Evolutionary conservation across 2,113 vertebrate species (phyloP).

Genomic region (Pedetes capensis): DNA sequence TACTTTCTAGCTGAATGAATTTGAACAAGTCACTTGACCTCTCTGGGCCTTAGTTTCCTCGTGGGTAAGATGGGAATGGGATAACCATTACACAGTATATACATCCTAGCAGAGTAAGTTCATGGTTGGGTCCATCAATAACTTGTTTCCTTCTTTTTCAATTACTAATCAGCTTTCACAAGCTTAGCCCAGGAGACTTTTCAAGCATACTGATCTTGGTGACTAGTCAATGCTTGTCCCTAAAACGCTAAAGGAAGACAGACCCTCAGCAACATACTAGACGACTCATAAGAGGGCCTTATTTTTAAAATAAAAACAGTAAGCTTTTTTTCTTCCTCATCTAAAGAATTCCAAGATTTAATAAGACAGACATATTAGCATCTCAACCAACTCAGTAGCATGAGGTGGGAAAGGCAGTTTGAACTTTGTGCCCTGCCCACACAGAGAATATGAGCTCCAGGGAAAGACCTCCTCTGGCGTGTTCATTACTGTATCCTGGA

Average conservation of each 20-base stretch:
- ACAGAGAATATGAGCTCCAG: background rate
- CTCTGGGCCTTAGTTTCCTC: no score
- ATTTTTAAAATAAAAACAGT: background rate
- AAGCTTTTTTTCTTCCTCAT: background rate
- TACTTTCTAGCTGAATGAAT: background rate
- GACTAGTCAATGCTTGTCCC: background rate
- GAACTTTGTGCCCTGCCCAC: background rate
- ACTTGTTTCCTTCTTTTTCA: background rate
- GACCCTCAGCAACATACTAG: background rate
- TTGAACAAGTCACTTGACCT: no score
- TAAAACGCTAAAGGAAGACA: background rate
- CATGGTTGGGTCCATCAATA: background rate
- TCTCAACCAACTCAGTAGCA: background rate
- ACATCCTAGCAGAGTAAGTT: background rate
- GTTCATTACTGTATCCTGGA: background rate
- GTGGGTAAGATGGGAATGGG: background rate
- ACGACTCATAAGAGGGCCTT: background rate
- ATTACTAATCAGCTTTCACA: background rate
- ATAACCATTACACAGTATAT: background rate
- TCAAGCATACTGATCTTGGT: background rate
- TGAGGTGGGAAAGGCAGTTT: background rate
- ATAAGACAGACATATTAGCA: background rate
- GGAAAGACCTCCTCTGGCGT: background rate
- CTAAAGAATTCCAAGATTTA: background rate
- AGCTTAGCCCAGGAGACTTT: background rate